phyloP scores from a whole-genome alignment of 2,797 vertebrate genomes.

The Furcifer pardalis region DNA sequence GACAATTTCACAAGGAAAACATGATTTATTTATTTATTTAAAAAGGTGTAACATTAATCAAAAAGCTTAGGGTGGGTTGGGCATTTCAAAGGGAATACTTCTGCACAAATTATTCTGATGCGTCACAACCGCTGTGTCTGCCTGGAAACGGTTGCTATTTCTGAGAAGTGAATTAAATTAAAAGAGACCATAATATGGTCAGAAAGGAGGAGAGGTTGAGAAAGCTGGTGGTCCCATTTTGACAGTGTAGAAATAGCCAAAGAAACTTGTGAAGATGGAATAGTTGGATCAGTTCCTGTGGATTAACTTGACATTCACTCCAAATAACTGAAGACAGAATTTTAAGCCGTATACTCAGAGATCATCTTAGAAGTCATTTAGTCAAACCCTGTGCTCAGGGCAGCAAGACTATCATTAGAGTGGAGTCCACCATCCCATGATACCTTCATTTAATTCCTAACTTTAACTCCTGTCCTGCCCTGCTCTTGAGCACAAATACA shows the following conservation, averaged over 20 bases:
- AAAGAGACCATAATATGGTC: background rate
- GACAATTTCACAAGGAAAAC: background rate
- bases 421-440: background rate
- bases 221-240: background rate
- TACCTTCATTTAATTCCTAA: background rate
- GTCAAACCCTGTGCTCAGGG: background rate
- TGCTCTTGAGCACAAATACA: background rate
- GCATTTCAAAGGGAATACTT: background rate
- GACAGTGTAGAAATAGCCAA: background rate
- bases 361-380: background rate
- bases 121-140: no score
- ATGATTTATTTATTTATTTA: background rate
- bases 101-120: background rate
- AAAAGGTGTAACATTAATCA: no score
- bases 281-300: background rate
- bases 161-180: background rate
- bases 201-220: background rate
- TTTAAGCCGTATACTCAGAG: background rate
- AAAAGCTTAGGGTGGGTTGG: background rate
- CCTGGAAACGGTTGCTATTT: background rate
- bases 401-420: background rate
- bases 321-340: background rate
- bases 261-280: background rate
- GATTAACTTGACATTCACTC: background rate
- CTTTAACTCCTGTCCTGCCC: background rate